Evolutionary conservation across 2,113 vertebrate species (phyloP).

Genomic region (Antechinus flavipes): DNA sequence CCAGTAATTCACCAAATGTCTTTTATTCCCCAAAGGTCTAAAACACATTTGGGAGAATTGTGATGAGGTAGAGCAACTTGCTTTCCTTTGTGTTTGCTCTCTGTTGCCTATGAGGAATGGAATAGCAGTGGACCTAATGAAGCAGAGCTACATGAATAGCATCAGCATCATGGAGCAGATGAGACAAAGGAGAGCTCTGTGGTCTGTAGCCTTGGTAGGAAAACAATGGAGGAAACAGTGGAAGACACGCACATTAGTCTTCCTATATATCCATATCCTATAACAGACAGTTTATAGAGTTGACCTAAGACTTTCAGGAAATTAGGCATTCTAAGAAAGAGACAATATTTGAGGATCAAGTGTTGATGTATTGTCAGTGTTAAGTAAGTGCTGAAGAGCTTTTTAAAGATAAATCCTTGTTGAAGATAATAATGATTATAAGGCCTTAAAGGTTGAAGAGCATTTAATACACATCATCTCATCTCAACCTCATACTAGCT

Average conservation of each 20-base stretch:
- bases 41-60: background rate
- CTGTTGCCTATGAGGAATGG: background rate
- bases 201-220: background rate
- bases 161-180: background rate
- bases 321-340: background rate
- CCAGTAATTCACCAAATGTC: background rate
- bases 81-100: background rate
- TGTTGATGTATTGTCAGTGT: too few relatives aligned
- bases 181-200: background rate
- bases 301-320: background rate
- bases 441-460: too few relatives aligned
- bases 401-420: too few relatives aligned
- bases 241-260: background rate
- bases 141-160: background rate
- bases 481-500: too few relatives aligned
- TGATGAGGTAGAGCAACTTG: background rate
- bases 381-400: too few relatives aligned
- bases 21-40: background rate
- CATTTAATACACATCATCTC: too few relatives aligned
- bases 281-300: background rate
- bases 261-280: background rate
- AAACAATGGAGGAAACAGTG: background rate
- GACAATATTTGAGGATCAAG: too few relatives aligned
- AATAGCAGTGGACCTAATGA: background rate
- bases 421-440: too few relatives aligned